Evolutionary conservation across 2,888 invertebrate genomes (phyloP), one percentile per base, ranked within the genome.

Genomic region (Orthosia incerta): DNA sequence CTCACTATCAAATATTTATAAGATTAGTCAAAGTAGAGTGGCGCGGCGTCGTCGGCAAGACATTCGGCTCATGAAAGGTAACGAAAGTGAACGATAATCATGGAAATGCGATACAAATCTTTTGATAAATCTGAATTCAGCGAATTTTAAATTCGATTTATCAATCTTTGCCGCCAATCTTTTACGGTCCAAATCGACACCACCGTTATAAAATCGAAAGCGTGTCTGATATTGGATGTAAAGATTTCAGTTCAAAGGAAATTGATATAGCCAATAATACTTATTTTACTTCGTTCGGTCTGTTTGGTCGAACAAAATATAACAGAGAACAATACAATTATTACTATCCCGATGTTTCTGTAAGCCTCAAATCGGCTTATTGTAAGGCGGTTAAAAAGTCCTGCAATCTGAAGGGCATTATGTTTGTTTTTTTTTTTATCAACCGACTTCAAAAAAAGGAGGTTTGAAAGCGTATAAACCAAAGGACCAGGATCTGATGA

Each of bases 301-400:
- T 64, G 13, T 56, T 55, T 18, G 23, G 13, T 51, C 7, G 23
- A 78, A 84, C 13, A 26, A 76, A 74, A 71, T 62, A 74, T 51
- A 69, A 77, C 48, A 65, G 57, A 74, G 65, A 56, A 79, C 74
- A 82, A 72, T 75, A 75, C 75, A 75, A 79, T 72, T 74, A 77
- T 72, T n/a, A n/a, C n/a, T n/a, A n/a, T n/a, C n/a, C n/a, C n/a
- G n/a, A n/a, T n/a, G n/a, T n/a, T n/a, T 76, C 76, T 63, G 71
- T 66, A 46, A 75, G 68, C 71, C 69, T 76, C 48, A 61, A 69
- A 76, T 70, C 62, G 18, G 78, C 70, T 84, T 86, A 79, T 82
- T 79, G 53, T 79, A 82, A 84, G 85, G 23, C 79, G 78, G 86
- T 87, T 80, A 83, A 48, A 74, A 82, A 75, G 64, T 62, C 75